Evolutionary conservation across 2,113 vertebrate genomes (phyloP).

Genomic region (Hemiscyllium ocellatum): DNA sequence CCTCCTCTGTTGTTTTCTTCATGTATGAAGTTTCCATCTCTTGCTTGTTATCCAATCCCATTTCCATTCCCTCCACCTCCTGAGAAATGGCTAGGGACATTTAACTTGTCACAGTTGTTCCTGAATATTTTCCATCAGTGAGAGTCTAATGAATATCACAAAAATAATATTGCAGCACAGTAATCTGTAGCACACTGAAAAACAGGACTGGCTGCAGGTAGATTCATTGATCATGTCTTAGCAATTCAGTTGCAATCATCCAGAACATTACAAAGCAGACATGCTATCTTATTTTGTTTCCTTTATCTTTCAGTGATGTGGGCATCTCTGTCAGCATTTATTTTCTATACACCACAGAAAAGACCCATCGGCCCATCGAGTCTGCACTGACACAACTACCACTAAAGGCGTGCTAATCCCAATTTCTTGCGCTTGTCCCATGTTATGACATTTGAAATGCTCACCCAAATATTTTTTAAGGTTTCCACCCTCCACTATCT

Average conservation of each 20-base stretch:
- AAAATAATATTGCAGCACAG: background rate
- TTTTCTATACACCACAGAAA: no score
- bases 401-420: no score
- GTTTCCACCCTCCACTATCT: no score
- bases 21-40: background rate
- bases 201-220: background rate
- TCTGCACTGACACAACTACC: no score
- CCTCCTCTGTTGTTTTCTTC: background rate
- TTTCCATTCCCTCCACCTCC: background rate
- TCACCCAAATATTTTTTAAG: no score
- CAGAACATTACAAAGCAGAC: background rate
- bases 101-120: background rate
- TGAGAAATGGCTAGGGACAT: background rate
- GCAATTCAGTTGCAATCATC: background rate
- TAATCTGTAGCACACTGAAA: background rate
- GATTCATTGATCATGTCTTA: background rate
- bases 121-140: background rate
- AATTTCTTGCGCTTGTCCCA: no score
- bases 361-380: no score
- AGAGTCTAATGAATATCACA: background rate
- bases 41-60: background rate
- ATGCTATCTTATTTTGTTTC: background rate
- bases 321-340: no score
- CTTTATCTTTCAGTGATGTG: no score
- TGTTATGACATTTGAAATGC: no score